Percentiles rank a stretch among this genome's conserved stretches.
These are phyloP conservation scores for Paradisaea rubra DNA, from an alignment of 2,113 vertebrate genomes.

Conservation along the genomic window DNA sequence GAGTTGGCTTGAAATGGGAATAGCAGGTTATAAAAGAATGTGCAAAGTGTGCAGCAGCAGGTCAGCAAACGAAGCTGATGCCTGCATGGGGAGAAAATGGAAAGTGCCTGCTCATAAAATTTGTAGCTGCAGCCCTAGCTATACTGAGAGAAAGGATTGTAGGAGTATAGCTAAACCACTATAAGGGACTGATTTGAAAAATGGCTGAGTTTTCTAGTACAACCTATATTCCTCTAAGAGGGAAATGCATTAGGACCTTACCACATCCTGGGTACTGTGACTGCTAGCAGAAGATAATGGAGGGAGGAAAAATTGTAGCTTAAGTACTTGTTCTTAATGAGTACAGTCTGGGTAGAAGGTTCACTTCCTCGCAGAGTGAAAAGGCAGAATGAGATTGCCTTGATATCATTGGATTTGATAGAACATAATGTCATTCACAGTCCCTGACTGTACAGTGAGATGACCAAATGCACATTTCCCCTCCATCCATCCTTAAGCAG, in stretches of 20 bases:
- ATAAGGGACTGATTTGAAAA: background rate
- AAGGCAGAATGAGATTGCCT: background rate
- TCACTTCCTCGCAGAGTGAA: background rate
- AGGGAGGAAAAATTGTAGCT: background rate
- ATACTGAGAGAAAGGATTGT: background rate
- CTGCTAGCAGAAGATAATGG: background rate
- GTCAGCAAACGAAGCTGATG: background rate
- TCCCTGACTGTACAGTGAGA: accelerated
- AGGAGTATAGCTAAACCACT: background rate
- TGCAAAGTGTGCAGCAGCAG: background rate
- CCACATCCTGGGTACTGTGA: background rate
- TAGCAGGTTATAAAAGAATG: background rate
- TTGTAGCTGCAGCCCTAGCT: background rate
- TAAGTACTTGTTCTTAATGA: background rate
- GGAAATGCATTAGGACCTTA: background rate
- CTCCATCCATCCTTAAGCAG: background rate
- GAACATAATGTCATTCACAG: background rate
- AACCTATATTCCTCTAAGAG: background rate
- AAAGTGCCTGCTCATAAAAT: background rate
- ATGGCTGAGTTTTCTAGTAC: background rate
- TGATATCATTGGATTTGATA: background rate
- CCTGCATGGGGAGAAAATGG: background rate
- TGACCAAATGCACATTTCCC: background rate
- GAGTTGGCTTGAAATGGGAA: background rate
- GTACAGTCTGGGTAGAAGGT: background rate